A percentile compares a stretch with the other conserved stretches of the same genome.
Conservation (phyloP, 2,797 vertebrate species). For the Galaxias olidus region DNA sequence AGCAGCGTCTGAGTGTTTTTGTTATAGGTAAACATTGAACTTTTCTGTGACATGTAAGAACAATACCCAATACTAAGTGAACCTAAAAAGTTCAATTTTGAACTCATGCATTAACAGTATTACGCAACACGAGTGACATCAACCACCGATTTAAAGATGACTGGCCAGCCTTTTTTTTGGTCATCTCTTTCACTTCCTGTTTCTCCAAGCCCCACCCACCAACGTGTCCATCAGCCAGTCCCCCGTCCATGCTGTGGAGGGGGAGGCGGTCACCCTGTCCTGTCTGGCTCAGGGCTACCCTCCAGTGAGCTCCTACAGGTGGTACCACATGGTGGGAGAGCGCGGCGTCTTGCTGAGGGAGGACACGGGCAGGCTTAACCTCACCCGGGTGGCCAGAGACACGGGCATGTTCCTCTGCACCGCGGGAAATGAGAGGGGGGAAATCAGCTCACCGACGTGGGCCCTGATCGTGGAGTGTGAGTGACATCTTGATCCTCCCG, state of each 20-base stretch:
- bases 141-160: too few relatives aligned
- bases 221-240: constrained; percentile 13
- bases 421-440: constrained; percentile 13
- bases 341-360: background rate
- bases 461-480: constrained; percentile 20
- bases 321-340: constrained; percentile 10
- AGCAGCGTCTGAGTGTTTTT: background rate
- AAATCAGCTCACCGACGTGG: constrained; percentile 9
- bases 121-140: background rate
- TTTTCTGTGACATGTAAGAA: too few relatives aligned
- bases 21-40: constrained; percentile 14
- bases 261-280: constrained; percentile 11
- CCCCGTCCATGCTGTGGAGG: background rate
- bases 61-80: too few relatives aligned
- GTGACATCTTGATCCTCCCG: background rate
- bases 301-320: constrained; percentile 18
- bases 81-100: too few relatives aligned
- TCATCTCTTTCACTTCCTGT: background rate
- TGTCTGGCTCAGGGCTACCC: constrained; percentile 7
- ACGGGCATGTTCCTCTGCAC: constrained; percentile 10
- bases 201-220: constrained; percentile 2
- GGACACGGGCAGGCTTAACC: background rate
- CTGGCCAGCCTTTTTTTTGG: background rate
- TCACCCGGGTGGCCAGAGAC: constrained; percentile 9
- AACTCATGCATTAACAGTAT: background rate